Evolutionary conservation across 2,797 vertebrate species (phyloP), one percentile per base, ranked within the genome.

Genomic region (Anabacerthia variegaticeps): DNA sequence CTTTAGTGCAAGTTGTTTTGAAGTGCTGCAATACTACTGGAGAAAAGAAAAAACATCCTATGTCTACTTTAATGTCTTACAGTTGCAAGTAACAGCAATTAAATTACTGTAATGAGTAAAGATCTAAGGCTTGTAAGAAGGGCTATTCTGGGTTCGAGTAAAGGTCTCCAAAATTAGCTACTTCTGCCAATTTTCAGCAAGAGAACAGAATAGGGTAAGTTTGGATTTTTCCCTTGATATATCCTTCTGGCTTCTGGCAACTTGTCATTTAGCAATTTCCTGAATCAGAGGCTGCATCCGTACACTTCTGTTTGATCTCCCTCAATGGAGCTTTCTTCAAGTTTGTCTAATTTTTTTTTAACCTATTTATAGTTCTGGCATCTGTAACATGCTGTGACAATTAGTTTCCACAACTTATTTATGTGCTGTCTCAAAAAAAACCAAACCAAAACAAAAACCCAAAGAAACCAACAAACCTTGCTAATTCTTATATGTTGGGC

Each of bases 241-340:
- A 94, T 61, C 72, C 72, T 92, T 75, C 72, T 16, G 2, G 81
- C 56, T 93, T 80, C 85, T 92, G 95, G 94, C 93, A 96, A 94
- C 52, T 77, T 88, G 68, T 96, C 82, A 89, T 91, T 94, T 89
- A 91, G 94, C 79, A 74, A 92, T 93, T 96, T 96, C 94, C 96
- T 94, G 93, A 92, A 79, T 93, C 75, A 67, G 41, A 94, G 75
- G 61, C 93, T 89, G 87, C 82, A 96, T 93, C 91, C 48, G 41
- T 83, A 80, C 85, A 65, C 80, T 49, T 68, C 48, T 23, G 52
- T 95, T 94, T 94, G 87, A 93, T 96, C 75, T 96, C 52, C 16
- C 65, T 95, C 95, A 96, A 91, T 93, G 72, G 78, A 91, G 58
- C 93, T 88, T 95, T 96, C 87, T 95, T 92, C 58, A 85, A 82